These are phyloP conservation scores for Eriocheir sinensis DNA, from an alignment of 1,140 invertebrate species.

Conservation along the genomic window DNA sequence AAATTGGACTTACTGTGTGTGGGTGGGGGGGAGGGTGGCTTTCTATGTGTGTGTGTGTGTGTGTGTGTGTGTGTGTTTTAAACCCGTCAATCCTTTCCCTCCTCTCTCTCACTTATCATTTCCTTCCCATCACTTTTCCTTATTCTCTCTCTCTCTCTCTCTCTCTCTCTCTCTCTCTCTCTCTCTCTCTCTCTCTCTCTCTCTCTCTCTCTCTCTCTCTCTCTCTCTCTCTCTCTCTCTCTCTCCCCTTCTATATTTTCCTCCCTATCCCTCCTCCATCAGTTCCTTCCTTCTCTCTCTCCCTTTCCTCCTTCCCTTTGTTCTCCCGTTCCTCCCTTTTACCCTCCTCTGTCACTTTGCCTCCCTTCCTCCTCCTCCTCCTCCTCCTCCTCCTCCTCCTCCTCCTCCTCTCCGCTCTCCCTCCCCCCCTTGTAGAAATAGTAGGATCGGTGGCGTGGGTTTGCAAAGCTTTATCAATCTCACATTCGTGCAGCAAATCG, in stretches of 20 bases:
- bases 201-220: not conserved
- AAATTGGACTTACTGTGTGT: no score
- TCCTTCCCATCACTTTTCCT: no score
- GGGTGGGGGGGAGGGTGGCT: no score
- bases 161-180: no score
- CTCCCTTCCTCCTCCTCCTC: not conserved
- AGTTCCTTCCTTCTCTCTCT: not conserved
- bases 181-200: no score
- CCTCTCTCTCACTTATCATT: no score
- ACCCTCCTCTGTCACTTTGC: not conserved
- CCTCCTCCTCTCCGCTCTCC: no score
- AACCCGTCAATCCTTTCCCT: no score
- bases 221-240: not conserved
- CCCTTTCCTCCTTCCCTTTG: not conserved
- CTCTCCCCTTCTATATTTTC: not conserved
- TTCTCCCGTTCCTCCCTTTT: not conserved
- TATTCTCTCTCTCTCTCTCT: no score
- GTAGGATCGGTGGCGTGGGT: not conserved
- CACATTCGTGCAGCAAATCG: not conserved
- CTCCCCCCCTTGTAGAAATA: no score
- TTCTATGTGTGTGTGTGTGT: no score
- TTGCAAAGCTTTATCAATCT: conserved; percentile 16
- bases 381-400: not conserved
- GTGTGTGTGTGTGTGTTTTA: no score
- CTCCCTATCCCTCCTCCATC: not conserved